Conservation (phyloP, 1,140 invertebrate genomes). For the Hylaeus anthracinus region DNA sequence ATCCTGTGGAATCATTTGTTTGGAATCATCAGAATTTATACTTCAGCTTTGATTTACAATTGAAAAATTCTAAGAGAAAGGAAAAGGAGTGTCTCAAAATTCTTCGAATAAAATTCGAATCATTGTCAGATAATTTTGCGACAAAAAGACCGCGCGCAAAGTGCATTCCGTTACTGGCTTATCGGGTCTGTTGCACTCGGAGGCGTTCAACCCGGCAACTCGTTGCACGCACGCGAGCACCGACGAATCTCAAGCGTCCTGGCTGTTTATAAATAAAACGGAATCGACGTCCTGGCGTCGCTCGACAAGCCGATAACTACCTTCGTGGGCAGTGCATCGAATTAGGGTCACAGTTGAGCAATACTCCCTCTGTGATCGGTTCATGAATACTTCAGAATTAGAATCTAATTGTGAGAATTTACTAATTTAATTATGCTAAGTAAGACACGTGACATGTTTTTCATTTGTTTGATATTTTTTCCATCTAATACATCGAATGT, state of each 20-base stretch:
- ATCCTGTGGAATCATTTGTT: not conserved
- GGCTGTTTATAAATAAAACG: slow-evolving; percentile 55
- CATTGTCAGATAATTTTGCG: slow-evolving; percentile 18
- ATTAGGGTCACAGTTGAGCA: not conserved
- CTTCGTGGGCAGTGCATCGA: not conserved
- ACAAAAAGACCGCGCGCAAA: slow-evolving; percentile 6
- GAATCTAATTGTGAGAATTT: too few species aligned
- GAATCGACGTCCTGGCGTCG: slow-evolving; percentile 29
- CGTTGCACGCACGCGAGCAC: slow-evolving; percentile 29
- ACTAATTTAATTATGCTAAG: too few species aligned
- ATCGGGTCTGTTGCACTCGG: slow-evolving; percentile 53
- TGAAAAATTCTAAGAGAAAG: too few species aligned
- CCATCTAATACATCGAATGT: too few species aligned
- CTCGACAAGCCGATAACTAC: slow-evolving; percentile 38
- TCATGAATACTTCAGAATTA: too few species aligned
- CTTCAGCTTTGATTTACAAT: too few species aligned
- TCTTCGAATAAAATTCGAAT: too few species aligned
- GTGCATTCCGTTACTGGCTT: slow-evolving; percentile 45
- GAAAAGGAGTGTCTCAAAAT: too few species aligned
- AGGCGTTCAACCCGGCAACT: slow-evolving; percentile 55
- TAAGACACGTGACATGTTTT: too few species aligned
- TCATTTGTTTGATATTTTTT: too few species aligned
- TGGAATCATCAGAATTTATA: too few species aligned
- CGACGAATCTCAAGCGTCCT: slow-evolving; percentile 18
- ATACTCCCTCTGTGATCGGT: too few species aligned